A percentile compares a stretch with the other conserved stretches of the same genome.
Evolutionary conservation across 2,888 invertebrate species (phyloP).

Genomic region (Agrenia bidenticulata): DNA sequence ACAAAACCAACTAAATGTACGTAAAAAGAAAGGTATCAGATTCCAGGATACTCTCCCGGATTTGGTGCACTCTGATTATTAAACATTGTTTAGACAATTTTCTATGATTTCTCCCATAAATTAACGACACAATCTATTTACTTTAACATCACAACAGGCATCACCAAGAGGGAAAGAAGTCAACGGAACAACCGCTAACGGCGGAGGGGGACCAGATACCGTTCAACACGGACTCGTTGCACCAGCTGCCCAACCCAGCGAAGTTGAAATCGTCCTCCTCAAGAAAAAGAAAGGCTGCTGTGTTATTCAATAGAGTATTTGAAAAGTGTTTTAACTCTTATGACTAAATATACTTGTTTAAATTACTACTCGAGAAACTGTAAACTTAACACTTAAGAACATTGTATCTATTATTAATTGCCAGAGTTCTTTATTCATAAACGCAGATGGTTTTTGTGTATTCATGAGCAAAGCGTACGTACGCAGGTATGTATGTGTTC

Average conservation of each 20-base stretch:
- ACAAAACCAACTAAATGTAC: slow-evolving; percentile 49
- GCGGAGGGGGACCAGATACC: slow-evolving; percentile 63
- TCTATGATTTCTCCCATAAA: slow-evolving; percentile 1
- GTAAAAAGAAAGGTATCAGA: slow-evolving; percentile 37
- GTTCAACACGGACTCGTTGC: slow-evolving; percentile 71
- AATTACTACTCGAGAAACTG: no score
- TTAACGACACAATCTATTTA: slow-evolving; percentile 3
- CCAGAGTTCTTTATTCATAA: no score
- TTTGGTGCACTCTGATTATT: slow-evolving; percentile 32
- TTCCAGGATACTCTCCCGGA: slow-evolving; percentile 40
- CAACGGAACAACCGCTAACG: slow-evolving; percentile 47
- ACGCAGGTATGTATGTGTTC: slow-evolving; percentile 9
- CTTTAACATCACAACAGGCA: slow-evolving; percentile 27
- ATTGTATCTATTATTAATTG: no score
- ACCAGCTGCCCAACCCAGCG: slow-evolving; percentile 71
- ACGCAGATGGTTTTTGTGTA: no score
- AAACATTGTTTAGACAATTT: not conserved
- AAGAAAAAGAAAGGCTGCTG: slow-evolving; percentile 96
- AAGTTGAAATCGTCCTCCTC: slow-evolving; percentile 87
- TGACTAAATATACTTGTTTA: no score
- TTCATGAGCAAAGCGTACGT: not conserved
- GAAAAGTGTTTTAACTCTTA: not conserved
- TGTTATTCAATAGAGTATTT: slow-evolving; percentile 73
- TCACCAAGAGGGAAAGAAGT: slow-evolving; percentile 45
- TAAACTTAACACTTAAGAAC: no score